Evolutionary conservation across 2,888 invertebrate genomes (phyloP).

Genomic region (Drosophila ustulata): DNA sequence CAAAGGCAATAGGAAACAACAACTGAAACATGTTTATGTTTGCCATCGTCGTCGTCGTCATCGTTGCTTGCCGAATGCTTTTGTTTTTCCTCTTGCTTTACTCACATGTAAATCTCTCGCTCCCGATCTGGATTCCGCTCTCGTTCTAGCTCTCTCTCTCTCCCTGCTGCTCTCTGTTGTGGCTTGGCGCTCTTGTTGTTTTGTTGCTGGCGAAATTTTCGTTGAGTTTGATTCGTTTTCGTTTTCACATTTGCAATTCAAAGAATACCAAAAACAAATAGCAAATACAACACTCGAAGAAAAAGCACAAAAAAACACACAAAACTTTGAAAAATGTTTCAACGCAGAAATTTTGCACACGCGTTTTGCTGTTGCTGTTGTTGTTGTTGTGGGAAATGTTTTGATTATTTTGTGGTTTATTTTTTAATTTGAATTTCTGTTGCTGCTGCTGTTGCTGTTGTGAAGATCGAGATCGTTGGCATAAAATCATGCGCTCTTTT

Average conservation of each 20-base stretch:
- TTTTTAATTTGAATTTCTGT: constrained; percentile 15
- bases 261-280: constrained; percentile 22
- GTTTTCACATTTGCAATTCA: constrained; percentile 38
- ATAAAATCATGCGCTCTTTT: constrained; percentile 17
- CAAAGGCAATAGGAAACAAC: constrained; percentile 28
- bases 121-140: neutral
- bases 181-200: constrained; percentile 2
- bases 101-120: constrained; percentile 40
- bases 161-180: neutral
- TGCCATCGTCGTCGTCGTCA: constrained; percentile 6
- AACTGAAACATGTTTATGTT: constrained; percentile 43
- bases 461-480: constrained; percentile 53
- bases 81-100: constrained; percentile 22
- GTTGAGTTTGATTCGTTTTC: constrained; percentile 27
- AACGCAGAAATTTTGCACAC: constrained; percentile 49
- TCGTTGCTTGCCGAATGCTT: constrained; percentile 6
- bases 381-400: constrained; percentile 15
- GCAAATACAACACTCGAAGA: constrained; percentile 6
- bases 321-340: constrained; percentile 40
- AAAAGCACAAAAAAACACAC: constrained; percentile 25
- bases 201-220: constrained; percentile 28
- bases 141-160: neutral
- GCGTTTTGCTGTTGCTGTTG: constrained; percentile 21
- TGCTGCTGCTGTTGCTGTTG: constrained; percentile 16
- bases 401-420: constrained; percentile 1